These are phyloP conservation scores for Philhelius pedissequus DNA, from an alignment of 2,888 invertebrate species.

Conservation along the genomic window DNA sequence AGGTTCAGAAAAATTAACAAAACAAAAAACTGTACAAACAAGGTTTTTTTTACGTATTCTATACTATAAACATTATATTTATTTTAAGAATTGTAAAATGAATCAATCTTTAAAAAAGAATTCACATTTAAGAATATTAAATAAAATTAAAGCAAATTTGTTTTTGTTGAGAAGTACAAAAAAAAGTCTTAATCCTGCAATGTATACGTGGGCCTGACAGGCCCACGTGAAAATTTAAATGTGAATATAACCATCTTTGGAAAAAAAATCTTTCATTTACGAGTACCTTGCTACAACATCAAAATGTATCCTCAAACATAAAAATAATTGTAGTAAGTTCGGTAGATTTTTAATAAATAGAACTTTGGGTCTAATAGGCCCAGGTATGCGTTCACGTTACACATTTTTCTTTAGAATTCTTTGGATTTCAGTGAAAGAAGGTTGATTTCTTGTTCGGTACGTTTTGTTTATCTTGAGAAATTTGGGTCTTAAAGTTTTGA, in stretches of 20 bases:
- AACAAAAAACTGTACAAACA: constrained; percentile 15
- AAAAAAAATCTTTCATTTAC: too few relatives aligned
- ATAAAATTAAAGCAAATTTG: constrained; percentile 65
- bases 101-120: constrained; percentile 44
- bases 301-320: too few relatives aligned
- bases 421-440: not conserved
- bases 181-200: too few relatives aligned
- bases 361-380: too few relatives aligned
- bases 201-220: too few relatives aligned
- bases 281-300: too few relatives aligned
- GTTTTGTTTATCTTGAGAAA: not conserved
- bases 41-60: constrained; percentile 61
- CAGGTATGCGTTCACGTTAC: too few relatives aligned
- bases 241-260: too few relatives aligned
- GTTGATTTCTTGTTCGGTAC: not conserved
- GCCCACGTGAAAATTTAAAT: too few relatives aligned
- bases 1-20: constrained; percentile 26
- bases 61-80: constrained; percentile 50
- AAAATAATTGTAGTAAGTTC: too few relatives aligned
- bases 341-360: too few relatives aligned
- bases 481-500: not conserved
- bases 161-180: constrained; percentile 67
- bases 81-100: constrained; percentile 58
- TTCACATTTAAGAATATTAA: constrained; percentile 62
- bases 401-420: not conserved